These are phyloP conservation scores for Hiodon tergisus DNA, from an alignment of 2,113 vertebrate genomes.

Conservation along the genomic window DNA sequence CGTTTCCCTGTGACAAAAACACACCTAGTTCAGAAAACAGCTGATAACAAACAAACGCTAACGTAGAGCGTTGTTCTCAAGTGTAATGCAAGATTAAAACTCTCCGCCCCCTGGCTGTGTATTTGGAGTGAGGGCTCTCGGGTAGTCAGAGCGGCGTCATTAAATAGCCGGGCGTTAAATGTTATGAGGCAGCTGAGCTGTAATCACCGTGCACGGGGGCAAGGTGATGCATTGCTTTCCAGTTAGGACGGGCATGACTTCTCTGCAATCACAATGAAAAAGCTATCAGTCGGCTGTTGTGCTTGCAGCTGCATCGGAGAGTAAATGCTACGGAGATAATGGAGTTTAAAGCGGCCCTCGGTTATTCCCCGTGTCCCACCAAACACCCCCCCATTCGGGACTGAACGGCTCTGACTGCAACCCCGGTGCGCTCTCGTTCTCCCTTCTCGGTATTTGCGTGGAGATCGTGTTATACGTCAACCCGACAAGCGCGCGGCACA, in stretches of 20 bases:
- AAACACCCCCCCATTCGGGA: constrained; percentile 9
- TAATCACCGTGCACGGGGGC: constrained; percentile 23
- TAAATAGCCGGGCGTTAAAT: constrained; percentile 19
- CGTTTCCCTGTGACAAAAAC: too few species aligned
- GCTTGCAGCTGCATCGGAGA: constrained; percentile 24
- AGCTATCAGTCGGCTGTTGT: constrained; percentile 28
- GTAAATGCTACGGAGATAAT: constrained; percentile 30
- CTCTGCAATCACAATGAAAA: constrained; percentile 29
- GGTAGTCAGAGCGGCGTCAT: constrained; percentile 11
- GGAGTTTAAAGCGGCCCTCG: constrained; percentile 19
- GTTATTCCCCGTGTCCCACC: constrained; percentile 15
- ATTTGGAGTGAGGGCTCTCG: constrained; percentile 6
- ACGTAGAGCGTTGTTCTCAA: too few species aligned
- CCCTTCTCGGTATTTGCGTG: background rate
- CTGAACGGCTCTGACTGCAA: background rate
- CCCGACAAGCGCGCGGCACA: too few species aligned
- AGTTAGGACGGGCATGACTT: constrained; percentile 20
- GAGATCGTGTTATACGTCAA: background rate
- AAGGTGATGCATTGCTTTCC: constrained; percentile 25
- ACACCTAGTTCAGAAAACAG: too few species aligned
- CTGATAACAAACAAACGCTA: too few species aligned
- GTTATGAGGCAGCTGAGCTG: constrained; percentile 15
- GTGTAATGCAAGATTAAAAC: too few species aligned
- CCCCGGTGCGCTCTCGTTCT: background rate
- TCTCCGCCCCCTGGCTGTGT: background rate